Evolutionary conservation across 2,888 invertebrate genomes (phyloP), one percentile per base, ranked within the genome.

Genomic region (Heliconius sara): DNA sequence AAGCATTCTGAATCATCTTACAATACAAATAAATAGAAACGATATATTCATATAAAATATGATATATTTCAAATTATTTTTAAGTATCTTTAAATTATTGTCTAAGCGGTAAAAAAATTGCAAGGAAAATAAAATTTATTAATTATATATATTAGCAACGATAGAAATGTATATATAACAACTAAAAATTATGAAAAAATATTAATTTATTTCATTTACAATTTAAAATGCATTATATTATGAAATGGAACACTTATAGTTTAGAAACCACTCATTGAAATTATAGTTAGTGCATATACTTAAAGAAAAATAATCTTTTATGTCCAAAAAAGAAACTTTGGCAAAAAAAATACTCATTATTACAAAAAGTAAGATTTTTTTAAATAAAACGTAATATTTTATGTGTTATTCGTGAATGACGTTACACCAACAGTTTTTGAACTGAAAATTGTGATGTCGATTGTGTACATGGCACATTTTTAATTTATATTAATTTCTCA

Each of bases 381-480:
- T 0, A 12, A 34, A 0, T n/a, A n/a, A n/a, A 67, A 67, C 22
- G 9, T 3, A 39, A n/a, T 4, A 39, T 34, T 27, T 22, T 19
- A 30, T 30, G 19, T 30, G 3, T 22, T 34, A 22, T 30, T 67
- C 9, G 10, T 30, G 30, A 72, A n/a, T 72, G 74, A 78, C 73
- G 65, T 77, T 75, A 52, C 34, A 13, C 63, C 25, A 19, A 22
- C 39, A 12, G 74, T 90, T 91, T 89, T 84, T 77, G 88, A 90
- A 92, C 92, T 84, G 85, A 87, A 89, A 87, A 86, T 86, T 88
- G 88, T 90, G 90, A 90, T 92, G 91, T 92, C 87, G 87, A 91
- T 92, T 93, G 93, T 93, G 90, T 94, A 93, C 93, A 92, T 94
- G 94, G 94, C 93, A 94, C 88, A 85, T 83, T 84, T 81, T 71